Evolutionary conservation across 2,113 vertebrate species (phyloP), one percentile per base, ranked within the genome.

Genomic region (Trachemys scripta): DNA sequence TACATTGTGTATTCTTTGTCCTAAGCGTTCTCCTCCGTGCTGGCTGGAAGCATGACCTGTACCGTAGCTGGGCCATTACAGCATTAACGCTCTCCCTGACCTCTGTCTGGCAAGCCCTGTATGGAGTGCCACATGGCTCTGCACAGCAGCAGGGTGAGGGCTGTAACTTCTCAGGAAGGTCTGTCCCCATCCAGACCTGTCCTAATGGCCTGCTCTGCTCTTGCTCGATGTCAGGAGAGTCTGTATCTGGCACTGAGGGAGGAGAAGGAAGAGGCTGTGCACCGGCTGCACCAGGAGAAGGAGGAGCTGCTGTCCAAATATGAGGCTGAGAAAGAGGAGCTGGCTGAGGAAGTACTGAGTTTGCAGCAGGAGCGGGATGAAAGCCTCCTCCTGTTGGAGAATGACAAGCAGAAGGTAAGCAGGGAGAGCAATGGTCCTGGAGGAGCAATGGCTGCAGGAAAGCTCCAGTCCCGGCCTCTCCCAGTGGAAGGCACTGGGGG

Each of bases 341-440:
- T 99, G 94, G 96, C 97, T 53, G 97, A 98, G 54, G 98, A 99
- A 56, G 96, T 99, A 47, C 90, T 93, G 90, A 94, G 89, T 89
- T 88, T 98, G 79, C 98, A 98, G 96, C 98, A 97, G 50, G 97
- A 98, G 38, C 96, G 79, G 72, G 98, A 98, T 31, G 97, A 98
- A 84, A 95, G 96, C 82, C 98, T 99, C 88, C 97, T 98, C 54
- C 98, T 98, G 54, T 97, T 98, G 69, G 98, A 99, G 86, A 98
- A 82, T 6, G 96, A 98, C 88, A 98, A 97, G 93, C 98, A 98
- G 42, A 98, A 98, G 98, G 98, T 98, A 49, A 96, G 1, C 3
- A 27, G 29, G 16, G 2, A 6, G 20, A 20, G 47, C 20, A 2
- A n/a, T 38, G 47, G 19, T 54, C 53, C 20, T 79, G n/a, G 47